Evolutionary conservation across 2,888 invertebrate species (phyloP), one percentile per base, ranked within the genome.

Genomic region (Thelaira solivaga): DNA sequence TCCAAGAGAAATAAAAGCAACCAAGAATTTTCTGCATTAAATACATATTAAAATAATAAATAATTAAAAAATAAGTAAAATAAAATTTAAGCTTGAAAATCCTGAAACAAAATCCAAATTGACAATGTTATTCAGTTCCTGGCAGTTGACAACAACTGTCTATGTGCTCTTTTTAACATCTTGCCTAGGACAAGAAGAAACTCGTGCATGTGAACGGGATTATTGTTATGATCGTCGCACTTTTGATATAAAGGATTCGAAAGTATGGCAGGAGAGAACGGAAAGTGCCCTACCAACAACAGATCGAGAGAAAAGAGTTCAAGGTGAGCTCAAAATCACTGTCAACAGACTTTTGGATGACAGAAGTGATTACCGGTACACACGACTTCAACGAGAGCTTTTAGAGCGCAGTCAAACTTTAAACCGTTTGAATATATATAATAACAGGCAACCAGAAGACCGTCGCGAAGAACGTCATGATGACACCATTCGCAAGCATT

Each of bases 121-220:
- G 64, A 61, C 77, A 80, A 85, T 85, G 84, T 80, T 81, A 76
- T 68, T 83, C 67, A 78, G 67, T 57, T 80, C 49, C 36, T 83
- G 83, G 83, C 84, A 83, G 83, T 81, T 83, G 65, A 83, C 83
- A 74, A 68, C 82, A 76, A 80, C 82, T 82, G 80, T 82, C 65
- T 75, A 78, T 53, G 34, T 82, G 45, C 59, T 84, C 41, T 61
- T 83, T 5, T 31, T 84, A 51, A 75, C 80, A 11, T 62, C 81
- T n/a, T 82, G 77, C 67, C 29, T 82, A 10, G 83, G 80, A 22
- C 73, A 80, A 10, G 77, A 77, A 24, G 55, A 81, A 16, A 61
- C 47, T 13, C 67, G 55, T 16, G 36, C n/a, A 41, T 80, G 76
- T 39, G 68, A 80, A 53, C 77, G 67, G 5, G 76, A 79, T 1